Evolutionary conservation across 2,797 vertebrate species (phyloP).

Genomic region (Lepus townsendii): DNA sequence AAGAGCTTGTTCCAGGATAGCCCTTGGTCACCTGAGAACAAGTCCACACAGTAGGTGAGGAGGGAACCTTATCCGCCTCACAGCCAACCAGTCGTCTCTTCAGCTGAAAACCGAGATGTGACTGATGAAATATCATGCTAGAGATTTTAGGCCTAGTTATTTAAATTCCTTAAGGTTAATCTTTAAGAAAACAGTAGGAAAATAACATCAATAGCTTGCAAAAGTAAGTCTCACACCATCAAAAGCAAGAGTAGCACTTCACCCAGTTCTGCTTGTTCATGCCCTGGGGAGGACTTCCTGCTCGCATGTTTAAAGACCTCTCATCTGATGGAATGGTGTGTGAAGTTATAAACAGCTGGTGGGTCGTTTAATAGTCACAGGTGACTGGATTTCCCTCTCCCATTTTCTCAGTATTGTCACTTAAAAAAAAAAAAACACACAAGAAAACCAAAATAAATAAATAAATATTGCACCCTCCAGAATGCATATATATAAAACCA

Average conservation of each 20-base stretch:
- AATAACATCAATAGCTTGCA: conserved; percentile 82
- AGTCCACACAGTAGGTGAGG: not conserved
- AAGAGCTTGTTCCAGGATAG: not conserved
- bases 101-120: conserved; percentile 76
- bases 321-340: conserved; percentile 68
- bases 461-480: not conserved
- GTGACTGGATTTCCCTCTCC: conserved; percentile 56
- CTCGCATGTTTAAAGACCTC: conserved; percentile 79
- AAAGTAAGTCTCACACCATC: conserved; percentile 83
- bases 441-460: not conserved
- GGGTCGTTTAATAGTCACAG: conserved; percentile 82
- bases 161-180: conserved; percentile 82
- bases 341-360: conserved; percentile 79
- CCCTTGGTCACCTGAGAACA: not conserved
- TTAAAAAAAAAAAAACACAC: not conserved
- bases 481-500: conserved; percentile 67
- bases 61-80: not conserved
- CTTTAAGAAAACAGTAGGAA: conserved; percentile 79
- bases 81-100: conserved; percentile 67
- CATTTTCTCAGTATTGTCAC: conserved; percentile 63
- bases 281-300: conserved; percentile 67
- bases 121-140: conserved; percentile 78
- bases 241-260: conserved; percentile 86
- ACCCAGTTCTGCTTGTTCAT: conserved; percentile 77
- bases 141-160: conserved; percentile 86